A percentile compares a stretch with the other conserved stretches of the same genome.
Evolutionary conservation across 2,888 invertebrate species (phyloP).

Genomic region (Orthosia cruda): DNA sequence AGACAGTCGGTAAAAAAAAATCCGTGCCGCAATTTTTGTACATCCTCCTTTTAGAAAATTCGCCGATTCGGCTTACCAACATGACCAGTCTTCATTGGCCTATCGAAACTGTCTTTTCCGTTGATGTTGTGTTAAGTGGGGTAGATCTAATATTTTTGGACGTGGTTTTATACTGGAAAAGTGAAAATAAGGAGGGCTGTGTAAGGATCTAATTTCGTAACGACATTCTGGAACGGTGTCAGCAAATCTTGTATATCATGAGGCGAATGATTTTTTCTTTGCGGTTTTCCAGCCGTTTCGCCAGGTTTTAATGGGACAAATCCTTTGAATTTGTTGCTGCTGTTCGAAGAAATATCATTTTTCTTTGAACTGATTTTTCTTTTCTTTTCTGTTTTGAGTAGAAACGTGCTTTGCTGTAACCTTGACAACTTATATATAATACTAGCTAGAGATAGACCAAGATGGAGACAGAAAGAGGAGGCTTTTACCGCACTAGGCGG

Average conservation of each 20-base stretch:
- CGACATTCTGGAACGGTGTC: conserved; percentile 75
- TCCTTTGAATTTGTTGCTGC: conserved; percentile 45
- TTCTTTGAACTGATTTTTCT: conserved; percentile 7
- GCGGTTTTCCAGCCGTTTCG: conserved; percentile 49
- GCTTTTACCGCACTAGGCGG: too few relatives aligned
- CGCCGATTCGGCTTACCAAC: conserved; percentile 78
- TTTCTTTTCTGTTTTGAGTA: neutral
- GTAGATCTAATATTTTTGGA: conserved; percentile 74
- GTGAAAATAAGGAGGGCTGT: conserved; percentile 84
- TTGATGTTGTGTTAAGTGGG: conserved; percentile 63
- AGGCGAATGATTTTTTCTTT: conserved; percentile 70
- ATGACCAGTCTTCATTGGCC: conserved; percentile 77
- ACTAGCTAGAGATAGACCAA: too few relatives aligned
- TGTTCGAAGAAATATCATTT: conserved; percentile 41
- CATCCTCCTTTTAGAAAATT: conserved; percentile 80
- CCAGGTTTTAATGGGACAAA: conserved; percentile 61
- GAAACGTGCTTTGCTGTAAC: neutral
- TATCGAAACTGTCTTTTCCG: conserved; percentile 65
- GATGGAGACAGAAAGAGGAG: too few relatives aligned
- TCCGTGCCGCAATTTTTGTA: conserved; percentile 83
- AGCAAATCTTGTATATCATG: conserved; percentile 74
- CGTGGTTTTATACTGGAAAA: conserved; percentile 78
- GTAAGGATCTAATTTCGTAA: conserved; percentile 83
- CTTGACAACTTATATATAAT: neutral
- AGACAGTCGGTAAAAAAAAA: conserved; percentile 80